Evolutionary conservation across 2,888 invertebrate genomes (phyloP), one percentile per base, ranked within the genome.

Genomic region (Seladonia tumulorum): DNA sequence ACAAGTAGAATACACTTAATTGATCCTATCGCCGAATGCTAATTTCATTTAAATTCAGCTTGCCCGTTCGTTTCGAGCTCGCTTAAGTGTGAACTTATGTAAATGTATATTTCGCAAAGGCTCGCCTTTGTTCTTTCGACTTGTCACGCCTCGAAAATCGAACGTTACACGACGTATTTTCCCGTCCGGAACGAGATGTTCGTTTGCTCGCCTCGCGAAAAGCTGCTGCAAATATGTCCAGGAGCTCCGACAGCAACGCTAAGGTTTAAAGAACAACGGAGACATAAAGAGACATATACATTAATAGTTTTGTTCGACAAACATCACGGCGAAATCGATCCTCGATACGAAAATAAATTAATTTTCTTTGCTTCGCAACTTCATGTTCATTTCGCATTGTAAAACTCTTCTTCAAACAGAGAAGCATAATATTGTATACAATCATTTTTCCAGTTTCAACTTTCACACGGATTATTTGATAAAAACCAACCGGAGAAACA

Each of bases 1-100:
- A 79, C 86, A 85, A 85, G 74, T 76, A 76, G 78, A 85, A 79
- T 76, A 78, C 85, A 74, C 72, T 86, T 79, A 74, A 85, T 82
- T 79, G 87, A 87, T 82, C 70, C 85, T 76, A 87, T 87, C 87
- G 45, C 63, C 66, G 71, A 82, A 87, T 87, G 87, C 82, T 87
- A 87, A 87, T 87, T 85, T 82, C 76, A 85, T 87, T 85, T 75
- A 87, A 87, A 87, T 86, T 79, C 76, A 72, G 35, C 79, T n/a
- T 42, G 22, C 60, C 60, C 79, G 78, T 78, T 70, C 76, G 74
- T 81, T 74, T 81, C 75, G 76, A 25, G 29, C 73, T 35, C 72
- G 81, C 53, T 79, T 76, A 76, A 76, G 86, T 81, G 86, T 84
- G 81, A 84, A 84, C 78, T 81, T 79, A 79, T 86, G 84, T 79